Evolutionary conservation across 2,113 vertebrate species (phyloP).

Genomic region (Thalassarche chlororhynchos): DNA sequence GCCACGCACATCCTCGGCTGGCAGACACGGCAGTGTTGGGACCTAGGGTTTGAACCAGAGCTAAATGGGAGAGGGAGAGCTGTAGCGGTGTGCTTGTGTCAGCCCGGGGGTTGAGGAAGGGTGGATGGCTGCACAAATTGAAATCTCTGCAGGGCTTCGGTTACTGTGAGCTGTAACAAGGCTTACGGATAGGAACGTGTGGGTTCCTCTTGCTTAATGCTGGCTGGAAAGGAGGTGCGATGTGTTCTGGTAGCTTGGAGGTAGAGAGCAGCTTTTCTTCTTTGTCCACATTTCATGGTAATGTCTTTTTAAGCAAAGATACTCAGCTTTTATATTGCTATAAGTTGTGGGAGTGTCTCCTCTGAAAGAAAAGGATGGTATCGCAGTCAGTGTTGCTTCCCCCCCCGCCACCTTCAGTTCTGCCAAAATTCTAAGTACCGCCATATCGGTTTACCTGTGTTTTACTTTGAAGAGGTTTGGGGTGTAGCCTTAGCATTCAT

Average conservation of each 20-base stretch:
- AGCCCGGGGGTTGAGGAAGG: neutral
- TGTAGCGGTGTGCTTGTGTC: no score
- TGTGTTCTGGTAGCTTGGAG: neutral
- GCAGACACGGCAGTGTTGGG: fast-evolving
- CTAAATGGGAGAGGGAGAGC: neutral
- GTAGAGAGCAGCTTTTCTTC: neutral
- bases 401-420: neutral
- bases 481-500: neutral
- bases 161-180: neutral
- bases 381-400: fast-evolving
- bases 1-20: fast-evolving
- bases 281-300: fast-evolving
- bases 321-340: neutral
- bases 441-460: neutral
- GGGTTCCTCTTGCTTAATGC: neutral
- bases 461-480: neutral
- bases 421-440: neutral
- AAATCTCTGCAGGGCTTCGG: neutral
- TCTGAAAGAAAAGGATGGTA: neutral
- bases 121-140: neutral
- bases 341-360: neutral
- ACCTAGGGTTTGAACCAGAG: neutral
- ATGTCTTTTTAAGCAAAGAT: neutral
- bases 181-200: no score
- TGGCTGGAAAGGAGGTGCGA: neutral